These are phyloP conservation scores for Pangasius macronema DNA, from an alignment of 2,797 vertebrate genomes.

Conservation along the genomic window DNA sequence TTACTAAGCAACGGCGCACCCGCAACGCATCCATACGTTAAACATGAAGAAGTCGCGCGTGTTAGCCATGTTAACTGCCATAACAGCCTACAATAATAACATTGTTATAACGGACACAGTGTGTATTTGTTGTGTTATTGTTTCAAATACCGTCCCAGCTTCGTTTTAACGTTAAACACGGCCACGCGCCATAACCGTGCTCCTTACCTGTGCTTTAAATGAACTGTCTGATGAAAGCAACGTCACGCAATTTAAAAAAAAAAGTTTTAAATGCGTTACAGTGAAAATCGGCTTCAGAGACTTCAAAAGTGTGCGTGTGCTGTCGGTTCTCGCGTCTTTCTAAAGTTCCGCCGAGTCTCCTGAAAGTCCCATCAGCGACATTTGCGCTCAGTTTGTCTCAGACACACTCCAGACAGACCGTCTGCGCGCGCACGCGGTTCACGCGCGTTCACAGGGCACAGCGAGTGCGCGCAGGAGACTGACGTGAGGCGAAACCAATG, in stretches of 20 bases:
- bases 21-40: conserved; percentile 27
- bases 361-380: conserved; percentile 37
- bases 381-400: conserved; percentile 80
- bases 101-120: background rate
- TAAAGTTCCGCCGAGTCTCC: conserved; percentile 61
- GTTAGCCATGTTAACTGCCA: background rate
- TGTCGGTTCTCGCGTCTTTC: conserved; percentile 44
- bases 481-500: conserved; percentile 70
- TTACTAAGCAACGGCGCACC: conserved; percentile 44
- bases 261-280: conserved; percentile 71
- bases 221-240: conserved; percentile 72
- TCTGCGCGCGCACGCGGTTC: conserved; percentile 63
- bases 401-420: conserved; percentile 84
- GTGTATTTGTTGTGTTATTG: background rate
- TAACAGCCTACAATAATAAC: background rate
- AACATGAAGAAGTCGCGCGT: conserved; percentile 14
- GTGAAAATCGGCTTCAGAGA: conserved; percentile 4
- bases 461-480: conserved; percentile 58
- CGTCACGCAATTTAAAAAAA: conserved; percentile 22
- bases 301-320: background rate
- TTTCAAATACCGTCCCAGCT: background rate
- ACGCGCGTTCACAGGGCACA: conserved; percentile 72
- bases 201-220: conserved; percentile 74
- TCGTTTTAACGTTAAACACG: conserved; percentile 46
- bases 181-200: conserved; percentile 38